These are phyloP conservation scores for Pangasius krempfi DNA, from an alignment of 2,797 vertebrate genomes.

Conservation along the genomic window DNA sequence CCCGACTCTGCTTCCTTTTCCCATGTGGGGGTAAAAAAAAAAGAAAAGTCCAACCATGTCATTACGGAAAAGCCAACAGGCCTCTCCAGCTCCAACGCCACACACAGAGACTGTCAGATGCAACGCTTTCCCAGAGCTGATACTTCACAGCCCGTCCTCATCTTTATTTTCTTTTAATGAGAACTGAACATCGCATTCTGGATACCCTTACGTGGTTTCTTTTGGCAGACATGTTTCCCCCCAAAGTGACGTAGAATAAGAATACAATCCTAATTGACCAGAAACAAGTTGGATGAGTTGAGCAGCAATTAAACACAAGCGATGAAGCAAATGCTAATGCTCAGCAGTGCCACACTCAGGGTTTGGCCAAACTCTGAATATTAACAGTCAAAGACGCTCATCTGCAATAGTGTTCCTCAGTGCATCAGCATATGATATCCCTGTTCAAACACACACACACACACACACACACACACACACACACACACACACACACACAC, in stretches of 20 bases:
- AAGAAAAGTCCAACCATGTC: slow-evolving; percentile 29
- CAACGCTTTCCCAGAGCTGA: not conserved
- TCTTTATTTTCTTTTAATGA: not conserved
- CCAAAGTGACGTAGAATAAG: too few relatives aligned
- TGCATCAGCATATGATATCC: not conserved
- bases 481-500: too few relatives aligned
- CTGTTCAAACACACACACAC: too few relatives aligned
- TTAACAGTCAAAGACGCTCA: too few relatives aligned
- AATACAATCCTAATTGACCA: too few relatives aligned
- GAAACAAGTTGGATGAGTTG: not conserved
- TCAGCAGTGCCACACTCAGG: not conserved
- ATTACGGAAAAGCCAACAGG: slow-evolving; percentile 44
- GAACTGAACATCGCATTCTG: not conserved
- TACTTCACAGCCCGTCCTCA: slow-evolving; percentile 5
- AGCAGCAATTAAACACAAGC: not conserved
- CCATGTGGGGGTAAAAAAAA: slow-evolving; percentile 16
- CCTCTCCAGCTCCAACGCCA: not conserved
- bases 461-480: too few relatives aligned
- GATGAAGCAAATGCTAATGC: not conserved
- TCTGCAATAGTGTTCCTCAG: not conserved
- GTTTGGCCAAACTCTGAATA: not conserved
- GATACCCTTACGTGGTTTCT: not conserved
- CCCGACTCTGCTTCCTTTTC: slow-evolving; percentile 51
- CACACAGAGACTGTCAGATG: slow-evolving; percentile 22
- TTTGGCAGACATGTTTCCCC: too few relatives aligned